Percentiles rank a stretch among this genome's conserved stretches.
phyloP scores from a whole-genome alignment of 2,113 vertebrate genomes.

The Rhagologus leucostigma region DNA sequence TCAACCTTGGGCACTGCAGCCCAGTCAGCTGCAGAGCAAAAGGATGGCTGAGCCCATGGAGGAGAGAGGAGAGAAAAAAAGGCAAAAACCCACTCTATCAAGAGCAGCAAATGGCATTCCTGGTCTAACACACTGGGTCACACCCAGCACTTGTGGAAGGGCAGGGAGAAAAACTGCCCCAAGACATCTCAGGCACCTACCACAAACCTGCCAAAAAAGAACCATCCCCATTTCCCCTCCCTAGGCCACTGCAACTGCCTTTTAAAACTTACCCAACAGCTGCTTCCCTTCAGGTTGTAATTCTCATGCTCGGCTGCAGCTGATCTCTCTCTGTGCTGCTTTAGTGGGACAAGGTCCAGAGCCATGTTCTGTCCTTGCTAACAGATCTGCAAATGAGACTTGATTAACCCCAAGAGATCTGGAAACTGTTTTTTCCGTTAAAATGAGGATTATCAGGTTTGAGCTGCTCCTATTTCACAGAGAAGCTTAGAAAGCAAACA shows the following conservation, averaged over 20 bases:
- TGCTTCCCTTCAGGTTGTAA: neutral
- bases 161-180: neutral
- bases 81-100: neutral
- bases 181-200: rapidly evolving
- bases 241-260: neutral
- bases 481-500: neutral
- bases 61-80: neutral
- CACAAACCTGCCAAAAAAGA: rapidly evolving
- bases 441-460: neutral
- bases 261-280: neutral
- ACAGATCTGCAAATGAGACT: neutral
- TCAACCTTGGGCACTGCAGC: neutral
- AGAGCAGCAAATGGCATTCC: neutral
- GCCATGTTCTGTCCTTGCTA: neutral
- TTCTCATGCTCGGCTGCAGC: neutral
- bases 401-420: neutral
- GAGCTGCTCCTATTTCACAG: neutral
- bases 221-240: rapidly evolving
- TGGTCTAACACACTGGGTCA: neutral
- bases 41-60: neutral
- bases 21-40: neutral
- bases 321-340: neutral
- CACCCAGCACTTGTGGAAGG: neutral
- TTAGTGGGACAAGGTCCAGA: neutral
- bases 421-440: neutral